Evolutionary conservation across 2,888 invertebrate genomes (phyloP).

Genomic region (Ypsolopha scabrella): DNA sequence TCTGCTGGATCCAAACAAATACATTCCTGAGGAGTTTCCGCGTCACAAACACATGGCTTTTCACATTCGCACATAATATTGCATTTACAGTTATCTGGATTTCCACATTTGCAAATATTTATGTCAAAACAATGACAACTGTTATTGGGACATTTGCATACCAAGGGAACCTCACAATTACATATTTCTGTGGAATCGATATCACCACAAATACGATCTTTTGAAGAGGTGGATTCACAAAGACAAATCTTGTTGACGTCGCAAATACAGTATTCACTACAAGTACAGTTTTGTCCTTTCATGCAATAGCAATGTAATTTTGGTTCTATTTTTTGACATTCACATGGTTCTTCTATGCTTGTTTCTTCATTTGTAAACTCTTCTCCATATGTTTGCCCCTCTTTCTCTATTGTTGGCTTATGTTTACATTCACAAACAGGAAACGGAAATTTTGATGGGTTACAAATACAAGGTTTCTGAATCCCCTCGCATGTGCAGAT

Average conservation of each 20-base stretch:
- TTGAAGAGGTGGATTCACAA: conserved; percentile 30
- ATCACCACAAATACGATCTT: conserved; percentile 23
- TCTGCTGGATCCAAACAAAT: conserved; percentile 28
- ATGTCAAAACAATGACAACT: conserved; percentile 27
- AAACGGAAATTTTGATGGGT: conserved; percentile 32
- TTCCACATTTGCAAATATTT: conserved; percentile 35
- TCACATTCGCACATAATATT: conserved; percentile 35
- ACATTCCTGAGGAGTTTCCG: conserved; percentile 22
- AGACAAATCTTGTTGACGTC: conserved; percentile 32
- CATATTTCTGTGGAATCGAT: conserved; percentile 31
- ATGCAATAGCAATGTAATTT: conserved; percentile 30
- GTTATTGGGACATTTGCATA: conserved; percentile 19
- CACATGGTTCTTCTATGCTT: conserved; percentile 21
- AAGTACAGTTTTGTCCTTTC: conserved; percentile 38
- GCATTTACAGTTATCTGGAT: conserved; percentile 46
- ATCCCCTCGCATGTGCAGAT: conserved; percentile 38
- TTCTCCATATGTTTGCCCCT: conserved; percentile 2
- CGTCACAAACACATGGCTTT: conserved; percentile 44
- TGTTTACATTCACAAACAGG: conserved; percentile 37
- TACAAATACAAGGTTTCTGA: conserved; percentile 48
- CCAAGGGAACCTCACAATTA: conserved; percentile 22
- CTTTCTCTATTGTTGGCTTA: not conserved
- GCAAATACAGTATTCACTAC: conserved; percentile 35
- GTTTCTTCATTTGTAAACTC: conserved; percentile 7
- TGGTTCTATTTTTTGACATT: conserved; percentile 35